Base-by-base conservation (phyloP, 2,113 vertebrate species). In the Phylloscopus trochilus region DNA sequence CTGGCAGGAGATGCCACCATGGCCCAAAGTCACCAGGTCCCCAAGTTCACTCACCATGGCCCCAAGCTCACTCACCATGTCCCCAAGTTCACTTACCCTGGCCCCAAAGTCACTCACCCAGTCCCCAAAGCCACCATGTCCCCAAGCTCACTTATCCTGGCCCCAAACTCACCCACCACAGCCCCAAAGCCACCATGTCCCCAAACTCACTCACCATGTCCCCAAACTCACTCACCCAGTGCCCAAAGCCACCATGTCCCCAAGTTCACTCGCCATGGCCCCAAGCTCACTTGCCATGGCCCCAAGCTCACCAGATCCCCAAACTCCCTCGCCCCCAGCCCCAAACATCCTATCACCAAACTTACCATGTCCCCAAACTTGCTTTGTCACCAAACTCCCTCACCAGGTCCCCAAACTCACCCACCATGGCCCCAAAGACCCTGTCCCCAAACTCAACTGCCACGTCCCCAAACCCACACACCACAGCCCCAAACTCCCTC, bases 341-440 rank as follows among this genome's bases (percentile, higher is more conserved):
- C 39, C 39, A 41, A 41, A 41, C 39, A 41, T 5, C 41, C 12
- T 13, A 41, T 9, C 52, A 27, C 52, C 52, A 53, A 53, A 53
- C 16, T 20, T 9, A 6, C 16, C 12, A 0, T 4, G 22, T 8
- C 31, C 55, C 31, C 56, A 62, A 41, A 28, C 23, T 2, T 41
- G 41, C 41, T 14, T 14, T 39, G 37, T 39, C 37, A 39, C 37
- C 37, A 39, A 39, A 39, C 37, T 39, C 37, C 8, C 37, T 17
- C 43, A 44, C 43, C 43, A 44, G 43, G 2, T 7, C 44, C 75
- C 35, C 87, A 8, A 2, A 79, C 70, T 20, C 98, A 99, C 99
- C 18, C 44, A 44, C 16, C 6, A 1, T 1, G 9, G 15, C 26
- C 51, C 51, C 51, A 52, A 52, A 52, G 13, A 51, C 49, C 24